phyloP scores from a whole-genome alignment of 2,797 vertebrate species.

The Eulemur mongoz region DNA sequence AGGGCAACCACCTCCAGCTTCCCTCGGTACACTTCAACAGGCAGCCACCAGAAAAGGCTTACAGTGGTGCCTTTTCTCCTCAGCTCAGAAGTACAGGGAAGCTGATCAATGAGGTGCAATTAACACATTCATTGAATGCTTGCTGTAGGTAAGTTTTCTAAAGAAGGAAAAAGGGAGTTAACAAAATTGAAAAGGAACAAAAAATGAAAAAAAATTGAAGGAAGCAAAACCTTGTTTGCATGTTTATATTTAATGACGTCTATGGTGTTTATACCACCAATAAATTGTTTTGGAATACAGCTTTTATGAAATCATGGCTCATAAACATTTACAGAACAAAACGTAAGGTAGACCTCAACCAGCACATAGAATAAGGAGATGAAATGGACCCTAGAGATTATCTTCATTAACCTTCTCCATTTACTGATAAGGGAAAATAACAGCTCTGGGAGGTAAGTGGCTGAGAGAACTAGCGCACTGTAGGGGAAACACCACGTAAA shows the following conservation, averaged over 20 bases:
- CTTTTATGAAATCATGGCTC: constrained; percentile 10
- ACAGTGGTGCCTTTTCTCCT: neutral
- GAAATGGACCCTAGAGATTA: neutral
- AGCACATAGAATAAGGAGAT: neutral
- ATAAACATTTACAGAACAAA: neutral
- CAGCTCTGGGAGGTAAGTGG: neutral
- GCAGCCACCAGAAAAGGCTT: neutral
- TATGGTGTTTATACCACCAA: neutral
- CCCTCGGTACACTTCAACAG: neutral
- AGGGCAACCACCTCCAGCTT: neutral
- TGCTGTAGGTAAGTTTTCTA: neutral
- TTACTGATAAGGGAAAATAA: neutral
- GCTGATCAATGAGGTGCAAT: neutral
- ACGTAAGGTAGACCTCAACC: neutral
- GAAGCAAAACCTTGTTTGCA: neutral
- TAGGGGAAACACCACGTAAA: neutral
- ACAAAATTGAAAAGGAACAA: neutral
- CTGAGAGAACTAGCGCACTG: fast-evolving
- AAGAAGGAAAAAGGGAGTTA: neutral
- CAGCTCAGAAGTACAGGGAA: neutral
- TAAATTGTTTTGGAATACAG: neutral
- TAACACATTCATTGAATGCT: neutral
- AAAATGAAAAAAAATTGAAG: neutral
- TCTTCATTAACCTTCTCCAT: neutral
- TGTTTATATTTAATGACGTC: neutral